Base-by-base conservation (phyloP, 1,140 invertebrate species). In the Scaptomyza hsui region DNA sequence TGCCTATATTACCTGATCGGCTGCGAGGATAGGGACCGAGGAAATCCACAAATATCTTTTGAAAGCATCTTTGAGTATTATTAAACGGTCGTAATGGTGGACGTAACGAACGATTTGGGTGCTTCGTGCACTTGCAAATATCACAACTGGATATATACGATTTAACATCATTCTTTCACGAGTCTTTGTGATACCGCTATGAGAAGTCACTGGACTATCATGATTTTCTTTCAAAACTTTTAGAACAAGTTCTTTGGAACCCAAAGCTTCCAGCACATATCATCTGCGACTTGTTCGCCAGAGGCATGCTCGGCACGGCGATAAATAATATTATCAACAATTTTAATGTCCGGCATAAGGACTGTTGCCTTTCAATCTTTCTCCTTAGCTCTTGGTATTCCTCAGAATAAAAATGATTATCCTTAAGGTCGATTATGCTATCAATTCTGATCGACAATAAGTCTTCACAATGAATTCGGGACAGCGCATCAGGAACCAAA, bases 101-200 rank as follows among this genome's bases (percentile, higher is more conserved):
- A 39, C 57, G 55, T 3, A 59, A 13, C 0, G 19, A 2, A 3
- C 7, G n/a, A 18, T 77, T 77, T 3, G 59, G 57, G 1, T 47
- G n/a, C 7, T 70, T 59, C 1, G 32, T 48, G 0, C 3, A 12
- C 16, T 75, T 75, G 9, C 72, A 71, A 0, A 18, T 26, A 0
- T 53, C 35, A 41, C 72, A 65, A 1, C 1, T 18, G 3, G 29
- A 15, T 4, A 65, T 16, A 9, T 64, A 70, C 0, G 21, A 5
- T 15, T 45, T 56, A 0, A 71, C 51, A 15, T 63, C 44, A 65
- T 4, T 10, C 29, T 29, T 3, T 59, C 49, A 18, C 63, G 19
- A 5, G 52, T 74, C 29, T 74, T 69, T 9, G 16, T 21, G 12
- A 73, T 45, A 1, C 62, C 56, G 4, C 47, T 12, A 42, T 61